These are phyloP conservation scores for Pantherophis guttatus DNA, from an alignment of 2,113 vertebrate species.

Conservation along the genomic window DNA sequence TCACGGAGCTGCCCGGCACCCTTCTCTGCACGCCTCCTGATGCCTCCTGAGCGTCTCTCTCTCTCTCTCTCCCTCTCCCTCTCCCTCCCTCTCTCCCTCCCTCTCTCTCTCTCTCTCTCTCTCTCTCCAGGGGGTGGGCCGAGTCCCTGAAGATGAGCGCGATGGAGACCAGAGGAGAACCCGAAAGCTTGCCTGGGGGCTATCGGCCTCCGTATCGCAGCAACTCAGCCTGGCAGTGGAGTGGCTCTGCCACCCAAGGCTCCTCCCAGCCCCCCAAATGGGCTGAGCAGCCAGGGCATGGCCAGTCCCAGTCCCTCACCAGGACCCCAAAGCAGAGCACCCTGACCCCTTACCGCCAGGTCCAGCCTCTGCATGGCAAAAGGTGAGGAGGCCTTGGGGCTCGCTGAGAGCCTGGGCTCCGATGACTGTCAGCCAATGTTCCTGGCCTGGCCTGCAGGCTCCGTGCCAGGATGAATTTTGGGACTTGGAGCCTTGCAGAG, in stretches of 20 bases:
- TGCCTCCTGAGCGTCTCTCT: not conserved
- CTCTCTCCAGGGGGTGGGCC: conserved; percentile 81
- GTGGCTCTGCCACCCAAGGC: conserved; percentile 77
- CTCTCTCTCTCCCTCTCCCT: not conserved
- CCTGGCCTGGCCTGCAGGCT: not conserved
- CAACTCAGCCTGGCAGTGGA: conserved; percentile 80
- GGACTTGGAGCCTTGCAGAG: not conserved
- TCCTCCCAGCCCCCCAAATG: conserved; percentile 72
- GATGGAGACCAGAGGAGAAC: conserved; percentile 78
- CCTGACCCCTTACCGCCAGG: conserved; percentile 79
- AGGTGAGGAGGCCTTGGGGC: conserved; percentile 69
- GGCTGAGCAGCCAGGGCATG: conserved; percentile 61
- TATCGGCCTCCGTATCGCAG: conserved; percentile 79
- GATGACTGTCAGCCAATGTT: too few relatives aligned
- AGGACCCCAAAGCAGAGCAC: conserved; percentile 72
- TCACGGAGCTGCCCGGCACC: not conserved
- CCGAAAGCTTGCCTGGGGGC: conserved; percentile 72
- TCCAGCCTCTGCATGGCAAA: conserved; percentile 77
- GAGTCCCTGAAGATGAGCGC: conserved; percentile 84
- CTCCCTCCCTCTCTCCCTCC: too few relatives aligned
- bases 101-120: too few relatives aligned
- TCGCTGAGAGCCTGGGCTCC: not conserved
- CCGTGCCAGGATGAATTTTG: rapidly evolving
- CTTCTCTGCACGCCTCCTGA: not conserved
- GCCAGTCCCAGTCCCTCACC: conserved; percentile 62